Evolutionary conservation across 2,113 vertebrate genomes (phyloP), one percentile per base, ranked within the genome.

Genomic region (Planiliza haematocheilus): DNA sequence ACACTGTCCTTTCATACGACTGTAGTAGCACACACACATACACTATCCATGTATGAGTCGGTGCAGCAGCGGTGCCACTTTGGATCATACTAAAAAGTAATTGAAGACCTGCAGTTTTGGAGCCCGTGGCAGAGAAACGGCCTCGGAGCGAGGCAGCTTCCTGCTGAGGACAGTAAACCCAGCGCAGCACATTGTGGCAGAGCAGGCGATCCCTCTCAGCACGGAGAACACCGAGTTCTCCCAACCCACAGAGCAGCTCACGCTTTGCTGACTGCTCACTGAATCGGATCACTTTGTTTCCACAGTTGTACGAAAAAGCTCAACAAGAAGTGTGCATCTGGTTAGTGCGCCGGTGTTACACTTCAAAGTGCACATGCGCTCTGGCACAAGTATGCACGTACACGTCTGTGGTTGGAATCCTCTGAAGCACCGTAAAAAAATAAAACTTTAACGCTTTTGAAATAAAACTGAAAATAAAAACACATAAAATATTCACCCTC

Each of bases 401-500:
- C 46, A 38, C 53, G 64, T 71, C 30, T 66, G 20, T 20, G 17
- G n/a, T 68, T 46, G 1, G 43, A 53, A 41, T 53, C 37, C 11
- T 52, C 48, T 60, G 60, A 50, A 51, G 39, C 55, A 24, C 6
- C 8, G 8, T n/a, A 38, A 49, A 50, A 62, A 68, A 30, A 30
- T 34, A 49, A 50, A 62, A 68, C 17, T 53, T 64, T 46, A 70
- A 56, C 4, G 7, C 49, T 68, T 70, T 71, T n/a, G n/a, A n/a
- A n/a, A n/a, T n/a, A n/a, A n/a, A n/a, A n/a, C n/a, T 1, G 21
- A 75, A 85, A 85, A 80, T 46, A 80, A 12, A 20, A 34, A 68
- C 74, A 46, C 69, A 83, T 85, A 5, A 86, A 85, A 79, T 76
- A 84, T 86, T 88, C 37, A 84, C 21, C 30, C 16, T 6, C n/a